Base-by-base conservation (phyloP, 1,140 invertebrate species). In the Whitmania pigra region DNA sequence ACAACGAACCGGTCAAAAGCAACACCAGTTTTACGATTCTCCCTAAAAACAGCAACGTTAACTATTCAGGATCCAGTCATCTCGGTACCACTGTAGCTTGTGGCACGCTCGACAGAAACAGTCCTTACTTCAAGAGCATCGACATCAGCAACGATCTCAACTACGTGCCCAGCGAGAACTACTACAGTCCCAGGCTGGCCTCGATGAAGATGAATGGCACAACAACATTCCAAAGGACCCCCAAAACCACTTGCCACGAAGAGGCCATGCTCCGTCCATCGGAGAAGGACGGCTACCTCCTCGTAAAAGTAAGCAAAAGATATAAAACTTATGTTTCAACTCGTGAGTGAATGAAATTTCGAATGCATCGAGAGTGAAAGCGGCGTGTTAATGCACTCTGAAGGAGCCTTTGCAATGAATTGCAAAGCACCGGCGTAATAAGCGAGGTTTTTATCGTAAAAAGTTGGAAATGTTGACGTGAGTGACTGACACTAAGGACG, bases 101-200 rank as follows among this genome's bases (percentile, higher is more conserved):
- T 15, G 29, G 29, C 20, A 22, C 57, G 11, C 20, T 63, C 9
- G 57, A 63, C 57, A 63, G 57, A 63, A 63, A 31, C 29, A 63
- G 57, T 63, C 57, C 57, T 20, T 63, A 63, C 57, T 63, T 63
- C 29, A 63, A 63, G 29, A 63, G 57, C 29, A 63, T 63, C 57
- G 57, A 63, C 57, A 63, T 63, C 57, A 63, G 57, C 29, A 63
- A 63, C 57, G 57, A 63, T 22, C 22, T 63, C 6, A 63, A 63
- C 57, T 31, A 25, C 22, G 57, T 63, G 29, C 29, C 57, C 22
- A 63, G 29, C 15, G 57, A 63, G 22, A 63, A 63, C 57, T 63
- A 63, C 29, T 63, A 63, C 29, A 63, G 57, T 31, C 57, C 57
- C 57, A 63, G 57, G 20, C 29, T 63, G 29, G 57, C 57, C 57